Base-by-base conservation (phyloP, 2,113 vertebrate genomes). In the Tapirus terrestris region DNA sequence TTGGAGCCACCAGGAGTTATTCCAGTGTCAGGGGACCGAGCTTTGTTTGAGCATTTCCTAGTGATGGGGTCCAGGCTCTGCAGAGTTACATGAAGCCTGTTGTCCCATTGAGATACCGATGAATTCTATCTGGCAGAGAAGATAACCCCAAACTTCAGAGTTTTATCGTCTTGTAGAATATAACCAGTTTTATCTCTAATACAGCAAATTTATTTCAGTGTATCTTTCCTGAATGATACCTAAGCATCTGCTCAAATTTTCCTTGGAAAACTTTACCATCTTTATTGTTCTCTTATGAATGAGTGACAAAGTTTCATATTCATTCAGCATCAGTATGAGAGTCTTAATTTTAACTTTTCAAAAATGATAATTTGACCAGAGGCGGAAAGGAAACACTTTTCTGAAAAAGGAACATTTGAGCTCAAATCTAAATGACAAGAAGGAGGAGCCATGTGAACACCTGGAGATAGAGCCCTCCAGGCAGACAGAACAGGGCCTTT, bases 341-440 rank as follows among this genome's bases (percentile, higher is more conserved):
- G 29, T 82, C 8, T 5, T 86, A 36, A 96, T 70, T 91, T 89
- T 97, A 84, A 67, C 48, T 36, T 65, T 82, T 68, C 81, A 18
- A 87, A 82, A 82, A 85, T 90, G 58, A 36, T 27, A 83, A 90
- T 60, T 65, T 79, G 61, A 77, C 58, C 25, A 83, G 36, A 88
- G 14, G n/a, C 39, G 92, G 18, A 77, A 81, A 90, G 67, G 21
- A 33, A 88, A 73, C 76, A 43, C 7, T 70, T 72, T 88, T 67
- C 29, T 83, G n/a, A 68, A 61, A 48, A 70, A 29, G 39, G 13
- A 68, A 73, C 8, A 43, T 72, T 65, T 72, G 73, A 70, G 43
- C 5, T 87, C 25, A 83, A 83, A 87, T 86, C 16, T 96, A 94
- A 94, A 75, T 48, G 79, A 67, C 43, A 70, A 76, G 21, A 56